phyloP scores from a whole-genome alignment of 92 coral and sea anemone species.

The Parazoanthus swiftii region DNA sequence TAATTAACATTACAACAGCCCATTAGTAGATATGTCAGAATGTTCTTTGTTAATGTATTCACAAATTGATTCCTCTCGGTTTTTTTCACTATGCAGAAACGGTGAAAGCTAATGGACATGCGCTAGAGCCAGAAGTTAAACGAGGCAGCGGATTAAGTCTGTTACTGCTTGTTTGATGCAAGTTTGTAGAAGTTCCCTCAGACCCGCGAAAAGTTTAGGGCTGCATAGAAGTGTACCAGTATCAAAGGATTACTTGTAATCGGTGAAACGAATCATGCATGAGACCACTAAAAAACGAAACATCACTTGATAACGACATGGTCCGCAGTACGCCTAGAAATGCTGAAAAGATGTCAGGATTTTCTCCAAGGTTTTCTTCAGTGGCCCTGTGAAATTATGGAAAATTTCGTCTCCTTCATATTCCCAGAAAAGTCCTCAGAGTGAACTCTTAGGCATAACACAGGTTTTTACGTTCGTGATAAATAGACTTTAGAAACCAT shows the following conservation, averaged over 20 bases:
- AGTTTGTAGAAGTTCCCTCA: background rate
- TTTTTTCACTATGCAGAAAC: background rate
- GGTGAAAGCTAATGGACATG: background rate
- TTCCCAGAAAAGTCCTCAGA: no score
- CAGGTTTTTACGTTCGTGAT: no score
- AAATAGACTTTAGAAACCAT: no score
- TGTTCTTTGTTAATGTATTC: background rate
- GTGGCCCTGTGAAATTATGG: no score
- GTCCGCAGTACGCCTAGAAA: background rate
- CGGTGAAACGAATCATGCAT: background rate
- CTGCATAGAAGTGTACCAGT: background rate
- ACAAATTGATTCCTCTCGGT: background rate
- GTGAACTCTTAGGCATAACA: no score
- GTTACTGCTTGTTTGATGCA: background rate
- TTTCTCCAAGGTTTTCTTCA: no score
- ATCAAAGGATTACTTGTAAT: background rate
- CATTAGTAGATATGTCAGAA: background rate
- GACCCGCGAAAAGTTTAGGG: background rate
- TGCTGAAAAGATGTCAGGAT: no score
- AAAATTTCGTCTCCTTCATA: no score
- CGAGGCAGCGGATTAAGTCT: background rate
- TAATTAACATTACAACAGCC: no score
- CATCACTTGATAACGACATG: background rate
- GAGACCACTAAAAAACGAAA: background rate
- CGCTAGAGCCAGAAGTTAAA: background rate